Conservation (phyloP, 2,113 vertebrate species). For the Origma solitaria region DNA sequence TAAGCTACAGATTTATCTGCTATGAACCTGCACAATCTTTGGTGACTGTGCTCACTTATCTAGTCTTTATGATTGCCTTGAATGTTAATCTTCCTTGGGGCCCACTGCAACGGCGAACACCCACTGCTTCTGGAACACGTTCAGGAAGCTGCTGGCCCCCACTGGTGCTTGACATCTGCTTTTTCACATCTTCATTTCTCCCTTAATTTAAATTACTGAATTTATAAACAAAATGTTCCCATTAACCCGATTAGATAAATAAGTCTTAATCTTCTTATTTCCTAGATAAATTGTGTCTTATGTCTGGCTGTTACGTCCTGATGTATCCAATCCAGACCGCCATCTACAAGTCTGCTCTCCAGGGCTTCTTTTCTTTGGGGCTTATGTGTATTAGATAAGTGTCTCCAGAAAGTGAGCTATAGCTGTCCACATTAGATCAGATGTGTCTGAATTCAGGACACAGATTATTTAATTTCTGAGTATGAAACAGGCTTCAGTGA, state of each 20-base stretch:
- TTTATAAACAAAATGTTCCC: not conserved
- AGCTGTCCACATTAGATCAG: not conserved
- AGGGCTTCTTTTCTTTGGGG: not conserved
- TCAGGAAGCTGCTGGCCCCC: accelerated
- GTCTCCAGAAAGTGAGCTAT: not conserved
- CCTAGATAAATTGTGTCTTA: not conserved
- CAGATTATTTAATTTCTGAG: not conserved
- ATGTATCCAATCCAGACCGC: accelerated
- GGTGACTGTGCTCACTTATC: not conserved
- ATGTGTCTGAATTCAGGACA: not conserved
- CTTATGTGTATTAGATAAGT: not conserved
- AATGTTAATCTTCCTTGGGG: not conserved
- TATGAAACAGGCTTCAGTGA: not conserved
- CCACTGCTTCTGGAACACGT: not conserved
- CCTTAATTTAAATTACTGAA: not conserved
- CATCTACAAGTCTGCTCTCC: not conserved
- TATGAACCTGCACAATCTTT: not conserved
- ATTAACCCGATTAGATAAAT: not conserved
- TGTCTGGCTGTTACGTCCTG: not conserved
- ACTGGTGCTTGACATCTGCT: not conserved
- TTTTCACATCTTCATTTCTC: not conserved
- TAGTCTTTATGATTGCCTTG: not conserved
- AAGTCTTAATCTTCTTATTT: not conserved
- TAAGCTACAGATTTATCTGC: not conserved
- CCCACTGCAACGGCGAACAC: accelerated